Base-by-base conservation (phyloP, 2,888 invertebrate genomes). In the Spodoptera picta region DNA sequence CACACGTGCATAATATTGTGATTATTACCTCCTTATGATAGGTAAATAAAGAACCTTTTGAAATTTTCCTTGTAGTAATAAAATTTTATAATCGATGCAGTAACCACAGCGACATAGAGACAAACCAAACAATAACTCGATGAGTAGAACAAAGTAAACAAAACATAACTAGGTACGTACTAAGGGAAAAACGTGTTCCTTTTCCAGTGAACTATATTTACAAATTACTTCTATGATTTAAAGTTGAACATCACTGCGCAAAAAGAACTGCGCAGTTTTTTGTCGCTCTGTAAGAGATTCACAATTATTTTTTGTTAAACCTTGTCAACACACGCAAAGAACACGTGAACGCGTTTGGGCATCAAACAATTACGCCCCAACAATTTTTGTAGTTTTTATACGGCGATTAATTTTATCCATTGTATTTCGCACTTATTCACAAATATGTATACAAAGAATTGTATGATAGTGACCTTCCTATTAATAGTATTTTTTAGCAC, bases 241-340 rank as follows among this genome's bases (percentile, higher is more conserved):
- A 27, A 27, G 27, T 27, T 69, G 46, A 64, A 65, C 50, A 36
- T 44, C 66, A 74, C 74, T 78, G 79, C 82, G 80, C 78, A 79
- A 46, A 69, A 75, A 24, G 11, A 79, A 83, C 77, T 86, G 77
- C 89, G 86, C 81, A 84, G 80, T 83, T 58, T 67, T 80, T 81
- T 77, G 75, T 69, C 65, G 65, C 69, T 65, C 68, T 75, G 66
- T 77, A 74, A 78, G 68, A 81, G 79, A 79, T 81, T 80, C 69
- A 73, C 49, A 60, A 75, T 50, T 52, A 45, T 82, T 89, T 89
- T 89, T 89, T 87, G 86, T 76, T 82, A 61, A 69, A 60, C 65
- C 59, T 71, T 66, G 73, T 73, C 75, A 75, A 75, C 71, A 68
- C 65, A 60, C 43, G 48, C 73, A 81, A 88, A 90, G 88, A 87